Percentiles rank a stretch among this genome's conserved stretches.
These are phyloP conservation scores for Dipodomys ordii DNA, from an alignment of 2,113 vertebrate genomes.

Conservation along the genomic window DNA sequence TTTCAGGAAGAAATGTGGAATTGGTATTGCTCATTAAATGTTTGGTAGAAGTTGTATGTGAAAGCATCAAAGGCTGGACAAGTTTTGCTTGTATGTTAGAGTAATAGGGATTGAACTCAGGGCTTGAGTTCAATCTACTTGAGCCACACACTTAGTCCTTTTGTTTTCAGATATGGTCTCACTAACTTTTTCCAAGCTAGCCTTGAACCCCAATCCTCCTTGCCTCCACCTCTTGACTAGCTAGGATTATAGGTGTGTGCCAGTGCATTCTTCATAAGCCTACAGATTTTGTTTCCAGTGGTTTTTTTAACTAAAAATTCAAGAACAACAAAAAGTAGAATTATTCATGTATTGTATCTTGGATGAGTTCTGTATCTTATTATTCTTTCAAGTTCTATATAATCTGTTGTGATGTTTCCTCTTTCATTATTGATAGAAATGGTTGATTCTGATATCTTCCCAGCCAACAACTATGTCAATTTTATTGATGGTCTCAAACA, in stretches of 20 bases:
- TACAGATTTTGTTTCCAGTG: too few relatives aligned
- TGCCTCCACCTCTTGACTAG: too few relatives aligned
- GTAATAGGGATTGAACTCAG: too few relatives aligned
- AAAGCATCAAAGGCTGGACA: not conserved
- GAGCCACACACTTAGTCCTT: too few relatives aligned
- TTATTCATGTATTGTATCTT: not conserved
- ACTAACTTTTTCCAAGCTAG: too few relatives aligned
- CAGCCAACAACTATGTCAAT: not conserved
- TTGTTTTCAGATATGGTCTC: too few relatives aligned
- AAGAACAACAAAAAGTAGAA: not conserved
- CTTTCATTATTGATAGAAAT: not conserved
- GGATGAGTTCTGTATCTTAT: not conserved
- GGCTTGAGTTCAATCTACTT: too few relatives aligned
- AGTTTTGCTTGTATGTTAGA: too few relatives aligned
- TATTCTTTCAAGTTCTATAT: not conserved
- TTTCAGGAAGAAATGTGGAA: not conserved
- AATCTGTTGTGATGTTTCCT: not conserved
- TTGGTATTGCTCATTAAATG: not conserved
- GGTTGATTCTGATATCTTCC: not conserved
- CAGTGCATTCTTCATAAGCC: too few relatives aligned
- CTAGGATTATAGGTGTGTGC: too few relatives aligned
- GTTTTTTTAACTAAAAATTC: not conserved
- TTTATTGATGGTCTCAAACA: not conserved
- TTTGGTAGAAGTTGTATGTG: not conserved
- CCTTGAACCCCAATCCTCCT: too few relatives aligned